A percentile compares a stretch with the other conserved stretches of the same genome.
phyloP scores from a whole-genome alignment of 2,113 vertebrate genomes.

The Oxygymnocypris stewartii region DNA sequence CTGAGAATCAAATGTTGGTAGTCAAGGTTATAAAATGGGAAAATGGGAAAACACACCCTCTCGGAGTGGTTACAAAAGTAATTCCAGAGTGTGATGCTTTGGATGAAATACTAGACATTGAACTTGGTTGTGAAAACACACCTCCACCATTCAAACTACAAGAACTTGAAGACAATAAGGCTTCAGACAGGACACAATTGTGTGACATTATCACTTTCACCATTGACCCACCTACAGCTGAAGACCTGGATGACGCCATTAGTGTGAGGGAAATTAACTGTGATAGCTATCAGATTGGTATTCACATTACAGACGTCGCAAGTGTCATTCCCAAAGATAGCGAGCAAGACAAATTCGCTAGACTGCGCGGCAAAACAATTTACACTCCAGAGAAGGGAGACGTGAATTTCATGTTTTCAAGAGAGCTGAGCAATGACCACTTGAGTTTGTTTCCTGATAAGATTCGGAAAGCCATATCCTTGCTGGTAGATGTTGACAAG shows the following conservation, averaged over 20 bases:
- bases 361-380: conserved; percentile 23
- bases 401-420: conserved; percentile 16
- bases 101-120: background rate
- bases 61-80: conserved; percentile 41
- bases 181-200: background rate
- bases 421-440: background rate
- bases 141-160: conserved; percentile 13
- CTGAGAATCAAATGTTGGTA: conserved; percentile 17
- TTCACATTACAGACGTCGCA: conserved; percentile 53
- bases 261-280: conserved; percentile 30
- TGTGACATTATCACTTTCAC: conserved; percentile 27
- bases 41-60: background rate
- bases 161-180: background rate
- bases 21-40: conserved; percentile 53
- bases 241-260: conserved; percentile 53
- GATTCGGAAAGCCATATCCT: conserved; percentile 29
- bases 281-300: conserved; percentile 37
- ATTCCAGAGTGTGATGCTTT: background rate
- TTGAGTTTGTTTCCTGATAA: background rate
- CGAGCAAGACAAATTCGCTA: conserved; percentile 30
- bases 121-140: background rate
- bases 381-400: background rate
- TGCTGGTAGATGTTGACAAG: conserved; percentile 30
- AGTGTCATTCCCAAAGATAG: conserved; percentile 40
- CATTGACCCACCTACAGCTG: background rate